Base-by-base conservation (phyloP, 2,888 invertebrate species). In the Acleris sparsana region DNA sequence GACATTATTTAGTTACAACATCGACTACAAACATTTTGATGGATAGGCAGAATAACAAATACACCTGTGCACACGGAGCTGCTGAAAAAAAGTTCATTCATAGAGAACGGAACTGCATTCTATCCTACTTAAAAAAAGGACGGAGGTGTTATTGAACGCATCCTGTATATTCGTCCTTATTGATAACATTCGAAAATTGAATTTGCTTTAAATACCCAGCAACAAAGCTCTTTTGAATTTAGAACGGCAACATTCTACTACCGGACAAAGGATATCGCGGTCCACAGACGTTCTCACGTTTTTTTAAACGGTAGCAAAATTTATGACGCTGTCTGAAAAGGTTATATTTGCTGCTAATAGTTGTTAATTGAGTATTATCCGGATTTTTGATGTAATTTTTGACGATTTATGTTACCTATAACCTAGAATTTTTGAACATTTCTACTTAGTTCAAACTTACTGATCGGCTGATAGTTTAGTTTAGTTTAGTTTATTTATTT, bases 61-160 rank as follows among this genome's bases (percentile, higher is more conserved):
- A 85, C 91, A 89, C 89, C 89, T 90, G 91, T 86, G 86, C 80
- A 87, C 71, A 89, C 85, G 85, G 72, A 73, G 69, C 80, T 82
- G 80, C 75, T 64, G 61, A 59, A 78, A 76, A 80, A 79, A 75
- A 72, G 62, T 72, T 72, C 80, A 84, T 87, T 87, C 86, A 85
- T 73, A 73, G 67, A 79, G 82, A 85, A 79, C 88, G 89, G 88
- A 89, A 89, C 46, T 46, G 46, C 46, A 46, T 46, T 46, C 13
- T 13, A 13, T 13, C 39, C 13, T 13, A 13, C 5, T 39, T 13
- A 13, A 4, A 39, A 39, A 39, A 39, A 39, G 39, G 39, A 13
- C 39, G 39, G 39, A 39, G 4, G 39, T 39, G 39, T 39, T 13
- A 13, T 39, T 39, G 39, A 13, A 39, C 4, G 0, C 11, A 39